Percentiles rank a stretch among this genome's conserved stretches.
Conservation (phyloP, 2,113 vertebrate species). For the Oncorhynchus keta region DNA sequence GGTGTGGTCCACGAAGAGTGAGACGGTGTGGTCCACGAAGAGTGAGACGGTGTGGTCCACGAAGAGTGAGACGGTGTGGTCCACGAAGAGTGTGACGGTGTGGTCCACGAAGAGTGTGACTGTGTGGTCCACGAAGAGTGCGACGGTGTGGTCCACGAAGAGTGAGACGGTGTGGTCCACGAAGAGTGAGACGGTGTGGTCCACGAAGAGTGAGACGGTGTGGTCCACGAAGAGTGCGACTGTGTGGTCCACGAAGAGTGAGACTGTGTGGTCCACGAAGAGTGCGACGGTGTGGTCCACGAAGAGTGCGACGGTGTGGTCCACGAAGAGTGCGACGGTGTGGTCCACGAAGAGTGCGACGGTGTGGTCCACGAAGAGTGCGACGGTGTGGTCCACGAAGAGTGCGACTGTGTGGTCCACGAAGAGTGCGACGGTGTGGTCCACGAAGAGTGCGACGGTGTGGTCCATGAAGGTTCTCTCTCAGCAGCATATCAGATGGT, state of each 20-base stretch:
- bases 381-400: no score
- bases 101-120: neutral
- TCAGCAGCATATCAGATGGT: neutral
- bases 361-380: no score
- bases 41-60: neutral
- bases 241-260: neutral
- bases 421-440: no score
- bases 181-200: neutral
- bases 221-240: no score
- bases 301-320: neutral
- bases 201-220: no score
- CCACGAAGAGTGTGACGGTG: neutral
- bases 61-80: neutral
- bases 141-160: neutral
- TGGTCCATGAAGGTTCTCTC: neutral
- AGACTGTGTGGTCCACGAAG: neutral
- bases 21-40: neutral
- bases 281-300: neutral
- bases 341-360: neutral
- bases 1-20: neutral
- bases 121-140: neutral
- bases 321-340: neutral
- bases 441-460: no score
- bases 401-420: no score
- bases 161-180: neutral